Evolutionary conservation across 2,797 vertebrate genomes (phyloP).

Genomic region (Poecilia picta): DNA sequence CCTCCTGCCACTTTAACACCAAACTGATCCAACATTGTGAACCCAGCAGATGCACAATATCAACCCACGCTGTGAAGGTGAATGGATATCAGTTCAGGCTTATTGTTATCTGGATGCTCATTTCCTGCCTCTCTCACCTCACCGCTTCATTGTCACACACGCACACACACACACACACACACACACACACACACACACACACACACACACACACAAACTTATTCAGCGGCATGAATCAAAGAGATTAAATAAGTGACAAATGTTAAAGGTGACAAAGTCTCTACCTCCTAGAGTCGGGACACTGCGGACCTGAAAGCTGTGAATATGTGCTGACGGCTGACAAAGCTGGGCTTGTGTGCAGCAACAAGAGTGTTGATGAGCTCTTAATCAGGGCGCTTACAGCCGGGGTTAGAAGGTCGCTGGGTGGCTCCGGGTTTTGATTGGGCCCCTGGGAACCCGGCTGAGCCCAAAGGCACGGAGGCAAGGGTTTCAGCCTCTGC

Average conservation of each 20-base stretch:
- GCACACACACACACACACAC: constrained; percentile 22
- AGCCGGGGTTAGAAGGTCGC: constrained; percentile 70
- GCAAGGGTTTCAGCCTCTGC: constrained; percentile 52
- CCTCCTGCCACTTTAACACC: constrained; percentile 49
- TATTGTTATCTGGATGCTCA: constrained; percentile 75
- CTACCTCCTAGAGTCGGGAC: constrained; percentile 51
- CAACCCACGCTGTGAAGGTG: constrained; percentile 59
- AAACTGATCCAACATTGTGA: constrained; percentile 42
- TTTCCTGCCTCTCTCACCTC: constrained; percentile 80
- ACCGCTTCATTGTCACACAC: constrained; percentile 44
- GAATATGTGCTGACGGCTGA: constrained; percentile 48
- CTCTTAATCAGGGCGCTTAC: constrained; percentile 81
- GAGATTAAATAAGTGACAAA: constrained; percentile 58
- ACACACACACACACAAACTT: constrained; percentile 33
- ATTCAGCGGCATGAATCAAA: constrained; percentile 26
- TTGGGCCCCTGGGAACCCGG: constrained; percentile 72
- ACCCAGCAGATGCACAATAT: constrained; percentile 28
- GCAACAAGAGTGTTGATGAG: constrained; percentile 73
- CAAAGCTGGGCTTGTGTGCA: constrained; percentile 68
- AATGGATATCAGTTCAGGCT: constrained; percentile 69
- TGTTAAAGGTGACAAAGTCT: constrained; percentile 66
- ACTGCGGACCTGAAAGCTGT: constrained; percentile 33
- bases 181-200: constrained; percentile 30
- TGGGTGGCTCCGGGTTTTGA: constrained; percentile 69
- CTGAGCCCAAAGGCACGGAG: constrained; percentile 47